A percentile compares a stretch with the other conserved stretches of the same genome.
Conservation (phyloP, 2,888 invertebrate species). For the Nemapogon koenigi region DNA sequence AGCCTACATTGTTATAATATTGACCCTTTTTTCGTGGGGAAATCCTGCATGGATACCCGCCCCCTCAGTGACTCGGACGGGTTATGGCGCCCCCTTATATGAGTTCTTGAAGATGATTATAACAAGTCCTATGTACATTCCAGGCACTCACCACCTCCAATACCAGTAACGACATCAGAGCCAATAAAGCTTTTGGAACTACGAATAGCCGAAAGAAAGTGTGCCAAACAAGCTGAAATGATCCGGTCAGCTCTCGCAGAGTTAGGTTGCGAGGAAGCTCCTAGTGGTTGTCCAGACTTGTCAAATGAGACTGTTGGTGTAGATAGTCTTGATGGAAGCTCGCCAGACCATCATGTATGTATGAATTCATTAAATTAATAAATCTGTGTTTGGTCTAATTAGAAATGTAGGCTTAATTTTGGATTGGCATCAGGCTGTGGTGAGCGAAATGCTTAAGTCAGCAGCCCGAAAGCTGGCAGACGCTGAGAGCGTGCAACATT, state of each 20-base stretch:
- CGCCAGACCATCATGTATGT: conserved; percentile 70
- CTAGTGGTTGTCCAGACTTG: conserved; percentile 84
- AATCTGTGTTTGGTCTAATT: neutral
- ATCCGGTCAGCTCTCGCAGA: conserved; percentile 86
- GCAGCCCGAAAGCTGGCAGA: too few species aligned
- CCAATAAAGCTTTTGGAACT: conserved; percentile 80
- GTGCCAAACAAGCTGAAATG: conserved; percentile 82
- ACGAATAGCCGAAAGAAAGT: conserved; percentile 83
- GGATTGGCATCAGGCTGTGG: too few species aligned
- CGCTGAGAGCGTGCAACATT: too few species aligned
- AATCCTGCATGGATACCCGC: too few species aligned
- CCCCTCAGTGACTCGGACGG: neutral
- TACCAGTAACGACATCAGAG: conserved; percentile 52
- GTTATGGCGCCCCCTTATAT: too few species aligned
- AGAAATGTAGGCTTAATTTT: too few species aligned
- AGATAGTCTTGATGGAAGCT: conserved; percentile 68
- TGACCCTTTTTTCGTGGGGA: too few species aligned
- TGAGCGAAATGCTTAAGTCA: too few species aligned
- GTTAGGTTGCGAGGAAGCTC: conserved; percentile 86
- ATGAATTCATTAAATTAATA: neutral
- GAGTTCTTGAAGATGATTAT: too few species aligned
- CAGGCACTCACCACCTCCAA: conserved; percentile 56
- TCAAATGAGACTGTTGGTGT: conserved; percentile 75
- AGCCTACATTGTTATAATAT: too few species aligned
- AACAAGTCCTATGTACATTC: neutral